Percentiles rank a stretch among this genome's conserved stretches.
These are phyloP conservation scores for Rhinella marina DNA, from an alignment of 2,797 vertebrate species.

Conservation along the genomic window DNA sequence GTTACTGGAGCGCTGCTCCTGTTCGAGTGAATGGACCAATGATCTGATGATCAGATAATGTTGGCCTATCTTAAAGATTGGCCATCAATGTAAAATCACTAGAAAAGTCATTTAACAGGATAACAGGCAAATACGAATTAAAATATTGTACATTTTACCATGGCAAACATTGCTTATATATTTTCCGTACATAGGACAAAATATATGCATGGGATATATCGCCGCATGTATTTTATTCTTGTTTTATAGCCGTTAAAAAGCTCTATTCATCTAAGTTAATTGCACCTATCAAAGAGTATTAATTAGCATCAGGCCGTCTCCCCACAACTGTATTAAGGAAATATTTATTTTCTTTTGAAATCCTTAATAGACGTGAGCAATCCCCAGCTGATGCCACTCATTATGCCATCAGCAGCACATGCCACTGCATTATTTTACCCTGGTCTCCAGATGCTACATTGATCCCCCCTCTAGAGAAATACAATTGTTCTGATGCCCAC, in stretches of 20 bases:
- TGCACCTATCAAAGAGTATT: slow-evolving; percentile 8
- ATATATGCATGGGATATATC: too few species aligned
- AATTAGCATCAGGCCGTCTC: slow-evolving; percentile 25
- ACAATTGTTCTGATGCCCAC: neutral
- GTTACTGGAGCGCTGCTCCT: too few species aligned
- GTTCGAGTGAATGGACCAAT: too few species aligned
- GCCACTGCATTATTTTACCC: slow-evolving; percentile 38
- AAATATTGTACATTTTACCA: neutral
- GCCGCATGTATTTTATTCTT: neutral
- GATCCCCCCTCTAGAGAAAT: neutral
- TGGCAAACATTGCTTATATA: too few species aligned
- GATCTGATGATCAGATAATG: too few species aligned
- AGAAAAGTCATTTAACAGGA: too few species aligned
- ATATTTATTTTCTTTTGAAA: slow-evolving; percentile 49
- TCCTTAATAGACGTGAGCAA: slow-evolving; percentile 40
- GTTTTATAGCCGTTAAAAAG: slow-evolving; percentile 15
- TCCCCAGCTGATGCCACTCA: slow-evolving; percentile 55
- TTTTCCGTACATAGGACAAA: too few species aligned
- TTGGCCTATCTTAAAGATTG: too few species aligned
- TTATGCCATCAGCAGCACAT: slow-evolving; percentile 37
- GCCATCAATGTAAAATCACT: too few species aligned
- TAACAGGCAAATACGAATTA: neutral
- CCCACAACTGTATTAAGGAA: slow-evolving; percentile 23
- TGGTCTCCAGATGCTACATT: slow-evolving; percentile 44
- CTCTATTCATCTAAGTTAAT: neutral